Conservation (phyloP, 2,888 invertebrate genomes). For the Craniophora ligustri region DNA sequence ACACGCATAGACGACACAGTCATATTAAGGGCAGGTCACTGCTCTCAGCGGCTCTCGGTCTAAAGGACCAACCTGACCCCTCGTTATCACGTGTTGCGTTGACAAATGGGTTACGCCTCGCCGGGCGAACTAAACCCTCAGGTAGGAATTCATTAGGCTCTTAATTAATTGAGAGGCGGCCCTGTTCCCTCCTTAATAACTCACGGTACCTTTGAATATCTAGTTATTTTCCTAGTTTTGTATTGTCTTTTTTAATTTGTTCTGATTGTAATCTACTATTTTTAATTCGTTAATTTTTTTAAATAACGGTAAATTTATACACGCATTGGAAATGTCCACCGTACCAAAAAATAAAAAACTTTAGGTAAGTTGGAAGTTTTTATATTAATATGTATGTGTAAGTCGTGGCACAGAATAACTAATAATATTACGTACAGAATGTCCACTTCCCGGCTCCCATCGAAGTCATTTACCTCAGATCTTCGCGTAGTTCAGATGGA, state of each 20-base stretch:
- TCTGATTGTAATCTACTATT: slow-evolving; percentile 23
- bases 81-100: slow-evolving; percentile 75
- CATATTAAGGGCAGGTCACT: slow-evolving; percentile 49
- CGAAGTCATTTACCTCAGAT: too few species aligned
- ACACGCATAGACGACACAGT: slow-evolving; percentile 32
- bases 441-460: too few species aligned
- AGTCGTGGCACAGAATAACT: too few species aligned
- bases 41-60: slow-evolving; percentile 53
- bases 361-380: too few species aligned
- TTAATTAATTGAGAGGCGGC: slow-evolving; percentile 81
- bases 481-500: too few species aligned
- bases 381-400: too few species aligned
- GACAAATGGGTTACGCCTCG: slow-evolving; percentile 83
- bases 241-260: slow-evolving; percentile 41
- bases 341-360: too few species aligned
- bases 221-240: slow-evolving; percentile 38
- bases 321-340: too few species aligned
- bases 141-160: slow-evolving; percentile 77
- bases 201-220: slow-evolving; percentile 58
- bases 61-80: slow-evolving; percentile 53
- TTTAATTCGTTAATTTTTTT: slow-evolving; percentile 19
- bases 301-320: slow-evolving; percentile 16
- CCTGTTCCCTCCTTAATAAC: slow-evolving; percentile 64
- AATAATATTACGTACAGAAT: too few species aligned
- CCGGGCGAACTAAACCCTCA: slow-evolving; percentile 56